These are phyloP conservation scores for Andrena trimmerana DNA, from an alignment of 2,888 invertebrate genomes.

Conservation along the genomic window DNA sequence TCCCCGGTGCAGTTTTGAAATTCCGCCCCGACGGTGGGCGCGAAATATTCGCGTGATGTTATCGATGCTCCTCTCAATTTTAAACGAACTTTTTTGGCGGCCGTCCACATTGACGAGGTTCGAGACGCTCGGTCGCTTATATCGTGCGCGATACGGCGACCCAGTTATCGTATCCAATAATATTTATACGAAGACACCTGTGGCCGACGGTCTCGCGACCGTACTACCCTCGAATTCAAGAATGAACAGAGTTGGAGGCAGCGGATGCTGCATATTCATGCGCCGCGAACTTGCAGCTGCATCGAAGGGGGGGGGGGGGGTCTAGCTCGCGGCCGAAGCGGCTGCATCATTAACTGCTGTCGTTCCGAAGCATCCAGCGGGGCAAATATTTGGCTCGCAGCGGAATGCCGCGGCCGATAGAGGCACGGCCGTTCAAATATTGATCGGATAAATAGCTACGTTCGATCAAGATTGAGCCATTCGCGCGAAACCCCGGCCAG, in stretches of 20 bases:
- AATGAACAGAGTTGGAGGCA: conserved; percentile 27
- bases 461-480: conserved; percentile 3
- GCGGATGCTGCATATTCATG: conserved; percentile 62
- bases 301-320: too few species aligned
- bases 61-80: not conserved
- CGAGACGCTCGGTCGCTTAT: too few species aligned
- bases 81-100: not conserved
- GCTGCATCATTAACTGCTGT: conserved; percentile 25
- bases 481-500: not conserved
- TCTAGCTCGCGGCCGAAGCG: not conserved
- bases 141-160: not conserved
- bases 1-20: conserved; percentile 45
- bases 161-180: not conserved
- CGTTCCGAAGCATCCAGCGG: conserved; percentile 6
- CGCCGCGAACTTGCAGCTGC: conserved; percentile 9
- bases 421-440: not conserved
- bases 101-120: too few species aligned
- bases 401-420: not conserved
- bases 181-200: conserved; percentile 30
- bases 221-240: conserved; percentile 46
- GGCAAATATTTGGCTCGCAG: not conserved
- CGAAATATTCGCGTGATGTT: not conserved
- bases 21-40: conserved; percentile 27
- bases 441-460: conserved; percentile 8
- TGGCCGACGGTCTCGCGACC: conserved; percentile 14